A percentile compares a stretch with the other conserved stretches of the same genome.
phyloP scores from a whole-genome alignment of 2,888 invertebrate species.

The Mechanitis mazaeus region DNA sequence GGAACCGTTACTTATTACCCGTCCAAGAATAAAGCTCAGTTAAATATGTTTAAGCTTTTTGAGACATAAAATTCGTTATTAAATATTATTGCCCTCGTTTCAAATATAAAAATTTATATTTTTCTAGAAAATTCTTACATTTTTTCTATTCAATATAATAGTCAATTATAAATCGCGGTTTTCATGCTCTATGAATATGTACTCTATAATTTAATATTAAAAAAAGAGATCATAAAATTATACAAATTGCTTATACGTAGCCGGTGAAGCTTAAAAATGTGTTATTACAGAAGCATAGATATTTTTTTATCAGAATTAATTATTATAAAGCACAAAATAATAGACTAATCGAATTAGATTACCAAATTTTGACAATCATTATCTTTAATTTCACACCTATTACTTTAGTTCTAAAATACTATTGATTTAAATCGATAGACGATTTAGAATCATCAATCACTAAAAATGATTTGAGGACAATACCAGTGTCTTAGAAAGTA shows the following conservation, averaged over 20 bases:
- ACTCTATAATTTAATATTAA: slow-evolving; percentile 1
- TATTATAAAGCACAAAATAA: slow-evolving; percentile 11
- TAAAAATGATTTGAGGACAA: slow-evolving; percentile 26
- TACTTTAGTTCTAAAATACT: slow-evolving; percentile 15
- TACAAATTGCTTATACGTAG: background rate
- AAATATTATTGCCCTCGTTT: no score
- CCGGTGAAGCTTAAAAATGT: background rate
- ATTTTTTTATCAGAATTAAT: slow-evolving; percentile 8
- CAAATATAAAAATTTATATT: no score
- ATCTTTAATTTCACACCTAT: slow-evolving; percentile 22
- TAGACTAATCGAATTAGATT: slow-evolving; percentile 11
- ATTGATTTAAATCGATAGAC: slow-evolving; percentile 28
- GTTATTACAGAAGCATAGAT: background rate
- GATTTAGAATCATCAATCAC: slow-evolving; percentile 33
- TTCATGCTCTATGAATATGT: background rate
- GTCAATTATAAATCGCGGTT: no score
- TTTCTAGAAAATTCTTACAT: no score
- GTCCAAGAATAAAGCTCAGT: slow-evolving; percentile 6
- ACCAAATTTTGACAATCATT: slow-evolving; percentile 24
- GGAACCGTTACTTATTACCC: slow-evolving; percentile 24
- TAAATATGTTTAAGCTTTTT: background rate
- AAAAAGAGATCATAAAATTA: background rate
- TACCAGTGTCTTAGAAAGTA: slow-evolving; percentile 6
- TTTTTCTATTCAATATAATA: no score
- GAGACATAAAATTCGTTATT: no score